Evolutionary conservation across 2,797 vertebrate species (phyloP), one percentile per base, ranked within the genome.

Genomic region (Kryptolebias ocellatus): DNA sequence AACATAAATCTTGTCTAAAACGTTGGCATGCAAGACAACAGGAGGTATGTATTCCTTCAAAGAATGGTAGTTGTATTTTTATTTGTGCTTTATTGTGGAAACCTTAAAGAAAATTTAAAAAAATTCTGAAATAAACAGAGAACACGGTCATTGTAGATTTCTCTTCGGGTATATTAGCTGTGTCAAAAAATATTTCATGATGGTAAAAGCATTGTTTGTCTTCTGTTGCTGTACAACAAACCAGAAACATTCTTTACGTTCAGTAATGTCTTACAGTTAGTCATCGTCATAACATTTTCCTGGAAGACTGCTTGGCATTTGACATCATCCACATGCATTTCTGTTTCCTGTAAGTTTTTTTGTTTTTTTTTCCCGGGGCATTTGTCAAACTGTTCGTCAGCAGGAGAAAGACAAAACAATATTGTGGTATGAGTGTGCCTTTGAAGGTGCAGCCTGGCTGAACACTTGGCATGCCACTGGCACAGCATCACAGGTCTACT

Each of bases 381-480:
- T 66, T 49, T 51, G 60, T 58, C 18, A 20, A 53, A 27, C 55
- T 34, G 28, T 58, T 72, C 57, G 52, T 54, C 44, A 17, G 44
- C 18, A 18, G 46, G 55, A 67, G 52, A 62, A 46, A 60, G 62
- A 55, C n/a, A 80, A 81, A 80, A 62, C 72, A 79, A 65, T 27
- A 11, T 5, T 39, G 9, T 63, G 58, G 55, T 58, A 49, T 72
- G 72, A 74, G 53, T 18, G 37, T n/a, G 18, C n/a, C 59, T 84
- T 79, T 80, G 65, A 79, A 79, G 67, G 72, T 47, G 67, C 63
- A 72, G 80, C 68, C 42, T 65, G 0, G 0, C 8, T 66, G 53
- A 58, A 79, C 75, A 39, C 81, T 80, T 76, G 69, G 72, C 83
- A 86, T 89, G 84, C 83, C 80, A 4, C 78, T 91, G 90, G 88